phyloP scores from a whole-genome alignment of 2,888 invertebrate genomes.

The Drosophila pegasa region DNA sequence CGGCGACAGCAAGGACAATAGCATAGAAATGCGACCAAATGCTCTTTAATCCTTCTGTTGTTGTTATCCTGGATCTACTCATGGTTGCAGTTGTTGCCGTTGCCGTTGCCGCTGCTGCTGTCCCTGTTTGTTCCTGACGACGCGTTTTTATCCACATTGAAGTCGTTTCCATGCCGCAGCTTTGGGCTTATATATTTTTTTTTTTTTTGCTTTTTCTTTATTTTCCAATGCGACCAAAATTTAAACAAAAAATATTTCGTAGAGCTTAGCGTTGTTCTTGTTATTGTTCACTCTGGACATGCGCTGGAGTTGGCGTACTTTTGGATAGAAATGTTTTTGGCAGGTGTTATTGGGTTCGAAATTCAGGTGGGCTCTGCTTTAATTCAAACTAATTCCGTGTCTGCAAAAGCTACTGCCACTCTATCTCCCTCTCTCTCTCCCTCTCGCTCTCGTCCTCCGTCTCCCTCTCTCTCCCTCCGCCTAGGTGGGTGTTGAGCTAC shows the following conservation, averaged over 20 bases:
- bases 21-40: slow-evolving; percentile 63
- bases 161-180: slow-evolving; percentile 50
- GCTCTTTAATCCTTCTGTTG: slow-evolving; percentile 61
- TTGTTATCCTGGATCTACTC: slow-evolving; percentile 25
- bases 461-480: background rate
- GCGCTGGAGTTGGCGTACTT: slow-evolving; percentile 47
- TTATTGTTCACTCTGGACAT: slow-evolving; percentile 18
- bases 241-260: background rate
- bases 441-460: background rate
- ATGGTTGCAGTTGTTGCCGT: slow-evolving; percentile 31
- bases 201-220: background rate
- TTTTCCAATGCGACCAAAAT: slow-evolving; percentile 11
- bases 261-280: slow-evolving; percentile 11
- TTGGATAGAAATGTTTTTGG: slow-evolving; percentile 11
- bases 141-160: slow-evolving; percentile 64
- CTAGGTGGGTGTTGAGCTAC: slow-evolving; percentile 56
- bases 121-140: slow-evolving; percentile 78
- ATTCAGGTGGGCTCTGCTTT: slow-evolving; percentile 59
- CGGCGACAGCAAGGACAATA: slow-evolving; percentile 60
- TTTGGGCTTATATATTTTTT: background rate
- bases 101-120: slow-evolving; percentile 40
- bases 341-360: slow-evolving; percentile 28
- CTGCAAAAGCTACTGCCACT: background rate
- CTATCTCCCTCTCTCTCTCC: background rate
- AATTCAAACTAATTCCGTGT: slow-evolving; percentile 22